phyloP scores from a whole-genome alignment of 2,113 vertebrate species.

The Tetrax tetrax region DNA sequence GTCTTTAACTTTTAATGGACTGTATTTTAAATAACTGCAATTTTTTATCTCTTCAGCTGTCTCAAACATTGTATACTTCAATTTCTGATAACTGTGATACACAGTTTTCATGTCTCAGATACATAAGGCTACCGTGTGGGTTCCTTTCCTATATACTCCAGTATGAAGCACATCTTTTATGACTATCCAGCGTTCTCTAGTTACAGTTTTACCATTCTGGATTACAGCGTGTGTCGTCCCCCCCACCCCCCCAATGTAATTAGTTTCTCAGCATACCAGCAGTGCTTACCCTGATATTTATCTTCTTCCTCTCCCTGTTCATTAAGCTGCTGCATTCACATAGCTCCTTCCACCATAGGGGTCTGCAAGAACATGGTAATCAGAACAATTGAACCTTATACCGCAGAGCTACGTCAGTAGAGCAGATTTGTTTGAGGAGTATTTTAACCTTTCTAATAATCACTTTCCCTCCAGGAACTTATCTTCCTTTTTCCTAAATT shows the following conservation, averaged over 20 bases:
- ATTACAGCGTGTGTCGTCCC: no score
- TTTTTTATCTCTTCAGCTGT: not conserved
- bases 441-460: not conserved
- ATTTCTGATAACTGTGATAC: not conserved
- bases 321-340: conserved; percentile 14
- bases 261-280: conserved; percentile 14
- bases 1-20: conserved; percentile 62
- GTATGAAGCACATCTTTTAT: not conserved
- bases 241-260: not conserved
- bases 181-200: not conserved
- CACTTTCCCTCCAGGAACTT: not conserved
- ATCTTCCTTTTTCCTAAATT: not conserved
- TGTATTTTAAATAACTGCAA: conserved; percentile 29
- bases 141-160: not conserved
- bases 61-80: not conserved
- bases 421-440: not conserved
- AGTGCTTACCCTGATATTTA: not conserved
- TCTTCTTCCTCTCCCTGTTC: conserved; percentile 19
- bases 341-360: not conserved
- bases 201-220: not conserved
- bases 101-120: not conserved
- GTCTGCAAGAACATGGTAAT: not conserved
- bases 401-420: not conserved
- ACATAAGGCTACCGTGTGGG: not conserved
- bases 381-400: not conserved